Conservation (phyloP, 2,113 vertebrate genomes). For the human (Homo sapiens) region GRCh38 chr5:7534001-7534500, state of each 20-base stretch:
- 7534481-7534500: not conserved
- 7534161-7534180: not conserved
- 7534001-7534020: not conserved
- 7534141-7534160: not conserved
- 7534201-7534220: rapidly evolving
- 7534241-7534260: not conserved
- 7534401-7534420: not conserved
- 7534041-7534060: not conserved
- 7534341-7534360: not conserved
- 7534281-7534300: not conserved
- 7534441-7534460: not conserved
- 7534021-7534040: not conserved
- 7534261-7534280: not conserved
- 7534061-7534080: too few relatives aligned
- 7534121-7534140: not conserved
- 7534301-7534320: not conserved
- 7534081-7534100: rapidly evolving
- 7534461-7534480: not conserved
- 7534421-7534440: not conserved
- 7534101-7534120: not conserved
- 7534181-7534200: too few relatives aligned
- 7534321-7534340: not conserved
- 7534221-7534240: not conserved
- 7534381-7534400: not conserved
- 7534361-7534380: not conserved